Percentiles rank a stretch among this genome's conserved stretches.
phyloP scores from a whole-genome alignment of 2,797 vertebrate genomes.

The Euthynnus affinis region DNA sequence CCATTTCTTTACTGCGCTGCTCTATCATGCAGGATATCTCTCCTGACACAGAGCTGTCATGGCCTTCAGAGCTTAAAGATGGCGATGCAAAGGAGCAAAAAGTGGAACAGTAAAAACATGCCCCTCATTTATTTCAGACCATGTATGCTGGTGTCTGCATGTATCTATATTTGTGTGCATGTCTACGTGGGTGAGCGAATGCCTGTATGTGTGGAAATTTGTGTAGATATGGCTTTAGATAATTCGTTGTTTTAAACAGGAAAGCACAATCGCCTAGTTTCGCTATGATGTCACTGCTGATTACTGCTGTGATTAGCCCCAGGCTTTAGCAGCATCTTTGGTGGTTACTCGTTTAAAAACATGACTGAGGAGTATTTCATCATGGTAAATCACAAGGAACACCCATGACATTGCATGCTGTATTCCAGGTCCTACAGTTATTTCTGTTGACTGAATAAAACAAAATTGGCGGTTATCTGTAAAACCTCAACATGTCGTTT shows the following conservation, averaged over 20 bases:
- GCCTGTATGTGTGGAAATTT: background rate
- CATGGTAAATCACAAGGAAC: background rate
- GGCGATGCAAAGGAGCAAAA: constrained; percentile 49
- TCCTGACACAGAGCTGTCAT: constrained; percentile 64
- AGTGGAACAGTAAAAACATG: constrained; percentile 57
- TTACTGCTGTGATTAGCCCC: background rate
- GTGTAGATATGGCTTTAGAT: constrained; percentile 6
- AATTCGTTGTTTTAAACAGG: constrained; percentile 32
- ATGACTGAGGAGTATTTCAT: background rate
- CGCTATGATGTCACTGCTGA: constrained; percentile 13
- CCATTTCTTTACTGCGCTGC: constrained; percentile 48
- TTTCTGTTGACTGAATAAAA: background rate
- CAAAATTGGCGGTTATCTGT: background rate
- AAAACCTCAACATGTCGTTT: too few species aligned
- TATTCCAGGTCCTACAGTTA: background rate
- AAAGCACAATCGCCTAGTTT: background rate
- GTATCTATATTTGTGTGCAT: constrained; percentile 17
- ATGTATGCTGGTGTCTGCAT: constrained; percentile 35
- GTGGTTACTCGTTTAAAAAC: constrained; percentile 15
- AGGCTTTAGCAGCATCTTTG: constrained; percentile 10
- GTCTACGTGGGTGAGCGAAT: background rate
- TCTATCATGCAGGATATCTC: constrained; percentile 60
- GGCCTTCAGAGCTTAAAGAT: constrained; percentile 57
- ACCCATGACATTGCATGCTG: background rate
- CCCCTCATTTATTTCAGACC: constrained; percentile 41